Evolutionary conservation across 2,113 vertebrate genomes (phyloP).

Genomic region (Murina feae): DNA sequence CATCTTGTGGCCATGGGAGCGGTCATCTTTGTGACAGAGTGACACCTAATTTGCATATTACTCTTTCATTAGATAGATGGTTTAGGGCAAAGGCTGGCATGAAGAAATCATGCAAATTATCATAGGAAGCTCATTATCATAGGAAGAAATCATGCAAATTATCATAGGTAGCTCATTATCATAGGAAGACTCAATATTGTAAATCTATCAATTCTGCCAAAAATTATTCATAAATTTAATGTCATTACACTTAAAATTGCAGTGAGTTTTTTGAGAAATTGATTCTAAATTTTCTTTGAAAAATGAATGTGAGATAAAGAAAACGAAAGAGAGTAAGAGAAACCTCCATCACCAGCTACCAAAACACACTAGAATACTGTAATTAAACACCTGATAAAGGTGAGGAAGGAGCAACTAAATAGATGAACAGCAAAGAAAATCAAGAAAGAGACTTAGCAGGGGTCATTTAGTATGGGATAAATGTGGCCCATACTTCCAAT

Average conservation of each 20-base stretch:
- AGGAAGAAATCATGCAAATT: no score
- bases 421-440: background rate
- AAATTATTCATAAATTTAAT: background rate
- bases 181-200: background rate
- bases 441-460: background rate
- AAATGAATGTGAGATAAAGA: background rate
- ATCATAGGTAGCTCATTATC: background rate
- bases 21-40: no score
- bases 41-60: no score
- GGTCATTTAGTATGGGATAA: background rate
- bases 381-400: background rate
- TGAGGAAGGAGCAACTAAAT: background rate
- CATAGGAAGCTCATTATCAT: background rate
- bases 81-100: background rate
- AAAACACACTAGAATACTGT: background rate
- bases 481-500: background rate
- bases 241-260: background rate
- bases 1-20: no score
- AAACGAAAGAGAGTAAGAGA: background rate
- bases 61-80: no score
- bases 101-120: background rate
- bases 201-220: background rate
- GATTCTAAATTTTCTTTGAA: slow-evolving; percentile 30
- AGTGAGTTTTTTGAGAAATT: background rate
- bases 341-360: background rate